These are phyloP conservation scores for Hyppa rectilinea DNA, from an alignment of 2,888 invertebrate species.

Conservation along the genomic window DNA sequence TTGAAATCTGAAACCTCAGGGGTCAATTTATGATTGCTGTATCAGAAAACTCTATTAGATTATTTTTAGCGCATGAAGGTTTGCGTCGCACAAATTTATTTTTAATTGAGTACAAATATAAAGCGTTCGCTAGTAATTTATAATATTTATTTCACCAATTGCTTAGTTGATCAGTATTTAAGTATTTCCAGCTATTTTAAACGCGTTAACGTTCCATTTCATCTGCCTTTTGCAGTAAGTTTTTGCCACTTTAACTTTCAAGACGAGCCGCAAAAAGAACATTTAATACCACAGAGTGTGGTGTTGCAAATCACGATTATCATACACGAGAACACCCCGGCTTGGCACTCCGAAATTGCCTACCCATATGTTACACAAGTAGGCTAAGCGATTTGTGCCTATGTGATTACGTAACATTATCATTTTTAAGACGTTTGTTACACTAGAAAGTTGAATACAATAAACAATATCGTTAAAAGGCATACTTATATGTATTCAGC, in stretches of 20 bases:
- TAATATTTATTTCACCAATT: not conserved
- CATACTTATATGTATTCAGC: not conserved
- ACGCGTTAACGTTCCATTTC: not conserved
- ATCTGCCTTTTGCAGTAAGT: not conserved
- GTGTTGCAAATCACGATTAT: constrained; percentile 31
- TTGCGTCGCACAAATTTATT: not conserved
- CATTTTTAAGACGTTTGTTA: constrained; percentile 16
- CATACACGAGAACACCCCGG: constrained; percentile 12
- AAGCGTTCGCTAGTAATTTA: not conserved
- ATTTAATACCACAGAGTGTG: constrained; percentile 16
- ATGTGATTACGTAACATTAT: constrained; percentile 27
- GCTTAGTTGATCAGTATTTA: not conserved
- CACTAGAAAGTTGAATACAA: not conserved
- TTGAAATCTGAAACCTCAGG: not conserved
- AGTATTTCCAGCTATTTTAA: not conserved
- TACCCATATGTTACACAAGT: constrained; percentile 37
- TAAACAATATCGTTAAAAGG: not conserved
- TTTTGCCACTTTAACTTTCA: not conserved
- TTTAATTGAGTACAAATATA: not conserved
- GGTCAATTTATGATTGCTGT: not conserved
- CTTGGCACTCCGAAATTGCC: constrained; percentile 35
- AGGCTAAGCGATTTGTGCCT: constrained; percentile 26
- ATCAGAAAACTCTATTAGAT: not conserved
- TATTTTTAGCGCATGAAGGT: not conserved
- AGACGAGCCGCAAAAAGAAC: constrained; percentile 5